These are phyloP conservation scores for Harpalus rufipes DNA, from an alignment of 2,888 invertebrate species.

Conservation along the genomic window DNA sequence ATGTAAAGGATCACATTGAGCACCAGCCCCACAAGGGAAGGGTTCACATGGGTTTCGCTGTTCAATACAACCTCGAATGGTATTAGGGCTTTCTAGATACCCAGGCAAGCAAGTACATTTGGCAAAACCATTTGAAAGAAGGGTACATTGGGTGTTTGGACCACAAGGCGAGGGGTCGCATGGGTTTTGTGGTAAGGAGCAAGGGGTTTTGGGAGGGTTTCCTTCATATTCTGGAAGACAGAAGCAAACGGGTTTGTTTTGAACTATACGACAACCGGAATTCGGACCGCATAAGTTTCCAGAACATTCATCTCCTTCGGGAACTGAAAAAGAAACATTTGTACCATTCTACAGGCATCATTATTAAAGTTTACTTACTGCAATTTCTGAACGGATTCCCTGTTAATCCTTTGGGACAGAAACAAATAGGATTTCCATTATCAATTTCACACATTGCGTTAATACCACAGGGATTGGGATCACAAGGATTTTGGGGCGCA, in stretches of 20 bases:
- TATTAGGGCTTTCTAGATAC: slow-evolving; percentile 92
- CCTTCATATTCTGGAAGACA: slow-evolving; percentile 93
- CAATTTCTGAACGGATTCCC: slow-evolving; percentile 95
- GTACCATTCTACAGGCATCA: too few species aligned
- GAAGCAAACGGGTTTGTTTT: slow-evolving; percentile 89
- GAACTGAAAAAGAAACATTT: slow-evolving; percentile 81
- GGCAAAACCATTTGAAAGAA: slow-evolving; percentile 88
- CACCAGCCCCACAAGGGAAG: slow-evolving; percentile 88
- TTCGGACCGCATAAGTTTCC: slow-evolving; percentile 92
- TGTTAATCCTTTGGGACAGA: slow-evolving; percentile 92
- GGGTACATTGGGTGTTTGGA: slow-evolving; percentile 91
- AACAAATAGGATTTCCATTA: slow-evolving; percentile 92
- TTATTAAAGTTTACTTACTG: slow-evolving; percentile 83
- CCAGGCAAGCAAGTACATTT: slow-evolving; percentile 93
- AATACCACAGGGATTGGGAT: slow-evolving; percentile 92
- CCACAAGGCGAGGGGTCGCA: slow-evolving; percentile 93
- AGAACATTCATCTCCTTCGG: slow-evolving; percentile 90
- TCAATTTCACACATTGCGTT: slow-evolving; percentile 92
- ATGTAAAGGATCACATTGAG: slow-evolving; percentile 88
- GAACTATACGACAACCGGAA: slow-evolving; percentile 89
- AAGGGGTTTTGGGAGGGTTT: slow-evolving; percentile 86
- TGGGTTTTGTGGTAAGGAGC: slow-evolving; percentile 86
- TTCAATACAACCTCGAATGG: slow-evolving; percentile 90
- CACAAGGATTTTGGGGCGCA: slow-evolving; percentile 87
- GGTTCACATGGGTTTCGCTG: slow-evolving; percentile 90